Evolutionary conservation across 2,113 vertebrate species (phyloP).

Genomic region (Pseudorasbora parva): DNA sequence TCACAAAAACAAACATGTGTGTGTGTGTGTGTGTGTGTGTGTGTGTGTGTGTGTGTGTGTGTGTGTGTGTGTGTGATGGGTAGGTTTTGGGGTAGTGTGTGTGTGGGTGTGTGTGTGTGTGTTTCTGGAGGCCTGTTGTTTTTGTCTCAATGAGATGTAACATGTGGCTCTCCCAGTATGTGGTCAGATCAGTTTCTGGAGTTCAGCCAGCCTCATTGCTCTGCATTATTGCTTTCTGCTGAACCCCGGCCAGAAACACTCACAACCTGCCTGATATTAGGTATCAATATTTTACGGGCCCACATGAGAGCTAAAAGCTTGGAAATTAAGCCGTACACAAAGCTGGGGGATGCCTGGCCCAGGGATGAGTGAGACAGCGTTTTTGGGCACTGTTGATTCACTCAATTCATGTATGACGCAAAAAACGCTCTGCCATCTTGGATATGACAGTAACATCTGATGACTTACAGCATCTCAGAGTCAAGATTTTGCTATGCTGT

Average conservation of each 20-base stretch:
- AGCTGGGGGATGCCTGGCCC: conserved; percentile 45
- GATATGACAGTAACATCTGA: background rate
- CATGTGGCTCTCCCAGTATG: conserved; percentile 55
- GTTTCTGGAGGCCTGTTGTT: conserved; percentile 12
- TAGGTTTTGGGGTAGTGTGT: no score
- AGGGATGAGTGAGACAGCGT: background rate
- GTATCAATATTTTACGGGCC: conserved; percentile 82
- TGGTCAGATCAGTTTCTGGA: conserved; percentile 59
- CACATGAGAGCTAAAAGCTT: conserved; percentile 77
- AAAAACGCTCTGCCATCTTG: background rate
- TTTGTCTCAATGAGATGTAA: conserved; percentile 49
- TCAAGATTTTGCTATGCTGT: background rate
- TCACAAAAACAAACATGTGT: no score
- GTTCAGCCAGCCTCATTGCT: conserved; percentile 65
- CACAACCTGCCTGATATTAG: conserved; percentile 76
- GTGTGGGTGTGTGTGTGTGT: background rate
- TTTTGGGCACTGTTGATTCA: background rate
- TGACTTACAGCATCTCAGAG: background rate
- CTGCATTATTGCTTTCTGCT: conserved; percentile 65
- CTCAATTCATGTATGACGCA: background rate
- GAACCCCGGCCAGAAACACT: conserved; percentile 75
- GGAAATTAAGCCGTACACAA: conserved; percentile 68
- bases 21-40: background rate
- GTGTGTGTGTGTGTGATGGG: background rate
- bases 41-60: no score